These are phyloP conservation scores for Ariolimax columbianus DNA, from an alignment of 2,888 invertebrate species.

Conservation along the genomic window DNA sequence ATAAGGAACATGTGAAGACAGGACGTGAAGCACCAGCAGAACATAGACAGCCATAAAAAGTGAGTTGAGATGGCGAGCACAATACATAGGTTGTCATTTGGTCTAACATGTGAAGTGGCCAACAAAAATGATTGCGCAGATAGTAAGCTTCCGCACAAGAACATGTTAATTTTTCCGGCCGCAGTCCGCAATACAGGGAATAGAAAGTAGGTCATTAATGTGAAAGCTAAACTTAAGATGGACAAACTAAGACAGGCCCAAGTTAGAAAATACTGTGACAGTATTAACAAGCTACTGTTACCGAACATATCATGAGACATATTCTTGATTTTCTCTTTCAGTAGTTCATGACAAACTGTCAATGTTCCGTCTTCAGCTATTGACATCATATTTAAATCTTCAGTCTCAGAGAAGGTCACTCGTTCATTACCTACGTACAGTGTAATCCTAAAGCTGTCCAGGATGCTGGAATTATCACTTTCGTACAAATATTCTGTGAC, in stretches of 20 bases:
- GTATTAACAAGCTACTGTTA: background rate
- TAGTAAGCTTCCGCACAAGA: slow-evolving; percentile 22
- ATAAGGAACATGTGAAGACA: slow-evolving; percentile 42
- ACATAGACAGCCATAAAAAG: slow-evolving; percentile 42
- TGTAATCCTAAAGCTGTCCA: background rate
- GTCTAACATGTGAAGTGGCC: background rate
- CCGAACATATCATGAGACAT: no score
- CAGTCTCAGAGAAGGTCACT: background rate
- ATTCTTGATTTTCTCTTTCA: background rate
- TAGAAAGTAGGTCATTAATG: slow-evolving; percentile 39
- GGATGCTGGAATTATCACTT: background rate
- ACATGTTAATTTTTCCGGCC: slow-evolving; percentile 38
- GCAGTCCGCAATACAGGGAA: slow-evolving; percentile 31
- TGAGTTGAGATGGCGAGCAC: slow-evolving; percentile 31
- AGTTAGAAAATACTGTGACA: slow-evolving; percentile 24
- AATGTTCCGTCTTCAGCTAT: slow-evolving; percentile 25
- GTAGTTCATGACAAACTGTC: slow-evolving; percentile 17
- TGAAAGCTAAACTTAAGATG: slow-evolving; percentile 26
- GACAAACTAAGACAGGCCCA: slow-evolving; percentile 19
- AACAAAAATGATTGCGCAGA: slow-evolving; percentile 22
- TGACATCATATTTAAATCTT: slow-evolving; percentile 24
- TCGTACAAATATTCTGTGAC: background rate
- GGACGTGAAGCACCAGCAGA: slow-evolving; percentile 43
- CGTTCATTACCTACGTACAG: background rate
- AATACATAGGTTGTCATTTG: background rate